phyloP scores from a whole-genome alignment of 1,140 invertebrate species.

The Zaprionus camerounensis region DNA sequence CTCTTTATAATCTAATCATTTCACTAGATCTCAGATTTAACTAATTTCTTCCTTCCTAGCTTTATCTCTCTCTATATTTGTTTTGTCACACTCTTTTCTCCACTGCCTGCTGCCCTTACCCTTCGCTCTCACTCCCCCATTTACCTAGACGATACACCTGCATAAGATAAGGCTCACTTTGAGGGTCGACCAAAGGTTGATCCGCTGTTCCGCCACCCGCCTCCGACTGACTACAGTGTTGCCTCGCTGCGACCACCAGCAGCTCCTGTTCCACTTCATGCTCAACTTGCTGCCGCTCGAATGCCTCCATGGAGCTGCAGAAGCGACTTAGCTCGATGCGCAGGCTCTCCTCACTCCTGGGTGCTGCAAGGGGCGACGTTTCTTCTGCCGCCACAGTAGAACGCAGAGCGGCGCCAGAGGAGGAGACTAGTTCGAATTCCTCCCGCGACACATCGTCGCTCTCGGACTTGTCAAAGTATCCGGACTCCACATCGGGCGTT shows the following conservation, averaged over 20 bases:
- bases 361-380: conserved; percentile 11
- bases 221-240: not conserved
- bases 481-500: conserved; percentile 76
- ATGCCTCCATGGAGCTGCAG: conserved; percentile 67
- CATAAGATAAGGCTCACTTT: conserved; percentile 55
- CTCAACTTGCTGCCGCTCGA: conserved; percentile 50
- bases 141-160: conserved; percentile 53
- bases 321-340: conserved; percentile 72
- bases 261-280: not conserved
- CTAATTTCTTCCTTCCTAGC: not conserved
- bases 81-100: not conserved
- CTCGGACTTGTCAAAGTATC: conserved; percentile 79
- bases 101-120: not conserved
- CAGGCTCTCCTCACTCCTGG: conserved; percentile 64
- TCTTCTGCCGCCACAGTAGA: not conserved
- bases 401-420: conserved; percentile 14
- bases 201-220: conserved; percentile 1
- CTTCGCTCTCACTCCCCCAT: not conserved
- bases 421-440: conserved; percentile 54
- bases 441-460: conserved; percentile 68
- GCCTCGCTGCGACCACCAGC: not conserved
- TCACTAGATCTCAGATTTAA: not conserved
- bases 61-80: not conserved
- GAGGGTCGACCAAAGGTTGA: conserved; percentile 48
- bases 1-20: not conserved